phyloP scores from a whole-genome alignment of 2,888 invertebrate species.

The Hemithea aestivaria region DNA sequence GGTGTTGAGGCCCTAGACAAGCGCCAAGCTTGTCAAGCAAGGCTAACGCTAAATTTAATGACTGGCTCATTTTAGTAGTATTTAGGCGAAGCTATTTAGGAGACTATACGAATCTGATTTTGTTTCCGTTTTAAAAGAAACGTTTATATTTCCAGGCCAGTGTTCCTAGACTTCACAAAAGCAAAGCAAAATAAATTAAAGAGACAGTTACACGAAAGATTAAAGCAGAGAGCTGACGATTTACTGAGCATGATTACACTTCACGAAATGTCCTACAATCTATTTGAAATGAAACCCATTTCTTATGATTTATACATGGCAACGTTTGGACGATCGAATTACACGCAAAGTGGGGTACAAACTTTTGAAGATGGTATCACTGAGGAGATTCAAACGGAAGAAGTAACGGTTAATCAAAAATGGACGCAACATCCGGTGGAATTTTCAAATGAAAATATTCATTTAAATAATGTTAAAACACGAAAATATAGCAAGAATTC shows the following conservation, averaged over 20 bases:
- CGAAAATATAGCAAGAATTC: slow-evolving; percentile 36
- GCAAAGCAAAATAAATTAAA: slow-evolving; percentile 56
- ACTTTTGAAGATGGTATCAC: slow-evolving; percentile 67
- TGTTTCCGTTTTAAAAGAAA: too few species aligned
- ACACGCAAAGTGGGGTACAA: slow-evolving; percentile 59
- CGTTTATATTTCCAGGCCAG: slow-evolving; percentile 49
- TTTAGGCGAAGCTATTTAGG: too few species aligned
- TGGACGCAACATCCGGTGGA: slow-evolving; percentile 69
- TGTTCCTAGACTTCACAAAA: slow-evolving; percentile 64
- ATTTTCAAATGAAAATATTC: slow-evolving; percentile 54
- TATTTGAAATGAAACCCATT: slow-evolving; percentile 73
- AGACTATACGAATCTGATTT: too few species aligned
- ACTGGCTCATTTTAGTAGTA: too few species aligned
- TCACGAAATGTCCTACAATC: slow-evolving; percentile 63
- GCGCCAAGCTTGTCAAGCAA: too few species aligned
- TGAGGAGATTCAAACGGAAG: slow-evolving; percentile 64
- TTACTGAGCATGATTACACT: slow-evolving; percentile 63
- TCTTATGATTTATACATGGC: slow-evolving; percentile 70
- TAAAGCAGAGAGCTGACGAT: slow-evolving; percentile 60
- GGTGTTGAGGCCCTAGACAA: too few species aligned
- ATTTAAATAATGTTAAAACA: slow-evolving; percentile 27
- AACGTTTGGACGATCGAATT: slow-evolving; percentile 63
- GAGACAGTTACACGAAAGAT: slow-evolving; percentile 42
- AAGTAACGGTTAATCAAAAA: slow-evolving; percentile 44
- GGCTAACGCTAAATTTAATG: too few species aligned